Evolutionary conservation across 2,113 vertebrate species (phyloP), one percentile per base, ranked within the genome.

Genomic region (Eulacestoma nigropectus): DNA sequence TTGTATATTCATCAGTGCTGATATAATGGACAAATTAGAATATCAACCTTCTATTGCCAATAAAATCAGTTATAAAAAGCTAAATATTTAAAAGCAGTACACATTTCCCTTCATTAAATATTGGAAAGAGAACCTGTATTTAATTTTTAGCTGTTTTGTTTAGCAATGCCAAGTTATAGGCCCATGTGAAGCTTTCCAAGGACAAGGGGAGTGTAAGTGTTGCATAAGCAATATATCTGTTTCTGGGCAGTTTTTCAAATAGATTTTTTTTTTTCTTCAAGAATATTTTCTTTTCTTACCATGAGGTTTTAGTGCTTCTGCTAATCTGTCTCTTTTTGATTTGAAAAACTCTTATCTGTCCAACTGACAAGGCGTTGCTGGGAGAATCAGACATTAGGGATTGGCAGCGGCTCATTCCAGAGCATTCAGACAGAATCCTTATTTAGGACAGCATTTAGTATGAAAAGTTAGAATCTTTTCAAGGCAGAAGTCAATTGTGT

Each of bases 121-220:
- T 81, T 92, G 77, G 56, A 72, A 91, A 95, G 59, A 74, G 37
- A 82, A 33, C 22, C 29, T 64, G 5, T 60, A 70, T 32, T 75
- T 86, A 32, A 32, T 65, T 95, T 89, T 72, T 44, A 74, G 22
- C n/a, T 84, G 14, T 65, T 47, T 57, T 80, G 44, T 27, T 88
- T 73, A 46, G 25, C n/a, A 50, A 6, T 41, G 27, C 9, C 41
- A 81, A 87, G 67, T 44, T 93, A 89, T 72, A 96, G 70, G 79
- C 96, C 87, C 86, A 42, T 25, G n/a, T 77, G 83, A 97, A 92
- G 74, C 73, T 92, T 96, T 92, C 69, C 75, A 93, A 97, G 96
- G 85, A 84, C 46, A 65, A 90, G 42, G 47, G 72, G 32, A 49
- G 17, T 52, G 15, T 26, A 80, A 70, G 20, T 30, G 20, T 62